A percentile compares a stretch with the other conserved stretches of the same genome.
phyloP scores from a whole-genome alignment of 64 coral and sea anemone genomes.

The Pocillopora damicornis region DNA sequence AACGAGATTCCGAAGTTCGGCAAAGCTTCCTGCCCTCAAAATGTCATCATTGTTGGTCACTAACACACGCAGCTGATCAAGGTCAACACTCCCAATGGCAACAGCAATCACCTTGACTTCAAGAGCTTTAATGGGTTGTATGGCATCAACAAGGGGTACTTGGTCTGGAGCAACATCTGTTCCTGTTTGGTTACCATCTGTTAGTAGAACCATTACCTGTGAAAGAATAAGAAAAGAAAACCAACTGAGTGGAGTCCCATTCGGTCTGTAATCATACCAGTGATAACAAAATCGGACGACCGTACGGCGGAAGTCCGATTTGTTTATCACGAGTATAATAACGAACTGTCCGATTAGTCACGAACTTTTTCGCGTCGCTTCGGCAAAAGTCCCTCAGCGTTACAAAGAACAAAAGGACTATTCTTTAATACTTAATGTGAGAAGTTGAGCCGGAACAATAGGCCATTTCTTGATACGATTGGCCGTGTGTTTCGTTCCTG shows the following conservation, averaged over 20 bases:
- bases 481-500: not conserved
- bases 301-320: too few species aligned
- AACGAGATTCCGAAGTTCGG: constrained; percentile 49
- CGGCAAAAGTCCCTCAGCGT: too few species aligned
- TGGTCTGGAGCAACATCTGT: constrained; percentile 22
- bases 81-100: constrained; percentile 87
- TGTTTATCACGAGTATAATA: too few species aligned
- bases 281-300: too few species aligned
- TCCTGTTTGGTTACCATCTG: constrained; percentile 89
- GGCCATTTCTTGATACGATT: not conserved
- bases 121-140: constrained; percentile 63
- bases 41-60: constrained; percentile 57
- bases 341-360: too few species aligned
- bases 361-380: too few species aligned
- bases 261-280: too few species aligned
- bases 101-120: constrained; percentile 65
- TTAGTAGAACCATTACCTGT: constrained; percentile 76
- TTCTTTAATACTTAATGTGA: too few species aligned
- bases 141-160: constrained; percentile 41
- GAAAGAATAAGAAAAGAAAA: not conserved
- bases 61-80: constrained; percentile 39
- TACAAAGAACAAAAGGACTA: too few species aligned
- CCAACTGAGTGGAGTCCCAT: too few species aligned
- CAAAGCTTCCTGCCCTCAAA: constrained; percentile 49
- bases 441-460: too few species aligned